Base-by-base conservation (phyloP, 2,113 vertebrate genomes). In the Smithornis capensis region DNA sequence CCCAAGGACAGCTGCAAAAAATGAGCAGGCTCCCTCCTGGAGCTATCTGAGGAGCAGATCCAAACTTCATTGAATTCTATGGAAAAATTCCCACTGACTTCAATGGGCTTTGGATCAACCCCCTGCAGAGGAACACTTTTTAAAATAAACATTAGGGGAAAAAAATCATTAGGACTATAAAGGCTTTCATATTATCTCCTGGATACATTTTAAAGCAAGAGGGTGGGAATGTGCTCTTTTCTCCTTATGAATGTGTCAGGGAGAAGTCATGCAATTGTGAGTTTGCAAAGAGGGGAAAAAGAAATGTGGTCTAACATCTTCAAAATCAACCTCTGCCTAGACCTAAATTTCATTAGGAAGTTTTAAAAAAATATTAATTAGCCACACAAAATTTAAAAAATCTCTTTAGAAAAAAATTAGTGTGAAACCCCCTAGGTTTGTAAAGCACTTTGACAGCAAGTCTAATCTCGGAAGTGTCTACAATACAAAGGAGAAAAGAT, bases 81-180 rank as follows among this genome's bases (percentile, higher is more conserved):
- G 83, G 92, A 71, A 96, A 97, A 94, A 90, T 93, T 95, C 92
- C 94, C 94, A 97, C 92, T 96, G 94, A 97, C 94, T 96, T 97
- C 95, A 97, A 95, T 90, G 73, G 92, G 93, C 90, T 92, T 94
- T 82, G 90, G 90, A 96, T 95, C 88, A 93, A 44, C 52, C 77
- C 83, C 94, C 92, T 50, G 44, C 73, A 75, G 93, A 78, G 92
- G 38, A 93, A 92, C 90, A 95, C 93, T 95, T 96, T 93, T 96
- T 89, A 96, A 97, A 96, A 96, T 88, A 96, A 96, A 96, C 90
- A 96, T 82, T 83, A 37, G 49, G 80, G 3, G 4, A 68, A 33
- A 83, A 89, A 89, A 90, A 53, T 87, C 95, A 68, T 95, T 96
- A 89, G 60, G 73, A 81, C 60, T 86, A 77, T 89, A 96, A 96